Base-by-base conservation (phyloP, 2,113 vertebrate species). In the Elephas maximus region DNA sequence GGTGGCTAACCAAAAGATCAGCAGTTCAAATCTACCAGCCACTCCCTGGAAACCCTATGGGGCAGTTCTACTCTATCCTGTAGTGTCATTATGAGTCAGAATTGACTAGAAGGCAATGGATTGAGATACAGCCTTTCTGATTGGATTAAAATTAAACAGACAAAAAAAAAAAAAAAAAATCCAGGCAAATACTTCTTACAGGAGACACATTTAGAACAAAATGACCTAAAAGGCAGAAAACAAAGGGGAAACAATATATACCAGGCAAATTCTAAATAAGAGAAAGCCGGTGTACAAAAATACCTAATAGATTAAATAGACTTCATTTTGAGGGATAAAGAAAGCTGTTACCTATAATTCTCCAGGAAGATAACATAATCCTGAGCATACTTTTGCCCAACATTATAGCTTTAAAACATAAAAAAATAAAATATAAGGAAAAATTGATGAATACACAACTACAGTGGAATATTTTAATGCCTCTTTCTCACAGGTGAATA, bases 351-450 rank as follows among this genome's bases (percentile, higher is more conserved):
- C 1, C 4, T 87, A 57, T 80, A 73, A 90, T 94, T 79, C n/a
- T 84, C 23, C 30, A 84, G 57, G 48, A 92, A 87, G 78, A 89
- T 45, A 79, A 41, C 21, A 79, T 63, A 37, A 74, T 45, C 45
- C 30, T 90, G 6, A 86, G 28, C 5, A 48, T 81, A 6, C 78
- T 93, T 85, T 79, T 51, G 4, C 5, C 62, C 63, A 74, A 57
- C 0, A 65, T 6, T 82, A 48, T n/a, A 83, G 53, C 8, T 88
- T 17, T 12, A 77, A 81, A 80, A 65, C 8, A 82, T 69, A 77
- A 17, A 80, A 45, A 95, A 92, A 62, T 94, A 53, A 95, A 88
- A 96, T 63, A 37, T 41, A 69, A 71, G 74, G 0, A 95, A 17
- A 93, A 95, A 83, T 10, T 71, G 63, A 90, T 74, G 51, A 65